Conservation (phyloP, 2,797 vertebrate genomes). For the Helostoma temminkii region DNA sequence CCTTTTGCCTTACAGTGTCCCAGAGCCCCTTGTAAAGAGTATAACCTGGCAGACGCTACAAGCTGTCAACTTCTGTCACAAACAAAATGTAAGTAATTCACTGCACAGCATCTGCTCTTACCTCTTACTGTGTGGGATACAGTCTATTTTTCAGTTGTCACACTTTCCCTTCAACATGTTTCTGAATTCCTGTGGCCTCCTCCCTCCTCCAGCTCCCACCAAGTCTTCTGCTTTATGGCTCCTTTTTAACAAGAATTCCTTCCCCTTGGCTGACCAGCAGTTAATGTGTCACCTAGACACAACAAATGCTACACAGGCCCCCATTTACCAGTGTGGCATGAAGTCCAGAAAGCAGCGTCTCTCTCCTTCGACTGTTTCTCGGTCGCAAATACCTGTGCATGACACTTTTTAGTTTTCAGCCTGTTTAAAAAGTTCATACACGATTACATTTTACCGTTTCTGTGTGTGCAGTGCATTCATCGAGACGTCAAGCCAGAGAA, state of each 20-base stretch:
- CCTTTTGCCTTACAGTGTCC: slow-evolving; percentile 81
- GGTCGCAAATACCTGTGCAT: background rate
- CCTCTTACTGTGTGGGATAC: rapidly evolving
- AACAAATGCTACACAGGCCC: slow-evolving; percentile 51
- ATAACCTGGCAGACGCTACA: slow-evolving; percentile 96
- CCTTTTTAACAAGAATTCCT: slow-evolving; percentile 75
- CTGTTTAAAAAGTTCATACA: background rate
- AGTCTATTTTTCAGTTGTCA: background rate
- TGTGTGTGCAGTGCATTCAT: slow-evolving; percentile 91
- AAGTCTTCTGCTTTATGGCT: slow-evolving; percentile 55
- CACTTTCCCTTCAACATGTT: slow-evolving; percentile 37
- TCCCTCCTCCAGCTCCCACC: slow-evolving; percentile 45
- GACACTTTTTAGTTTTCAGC: background rate
- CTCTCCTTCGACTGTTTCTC: slow-evolving; percentile 1
- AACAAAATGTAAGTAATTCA: slow-evolving; percentile 84
- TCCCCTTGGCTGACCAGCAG: slow-evolving; percentile 61
- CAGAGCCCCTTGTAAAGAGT: slow-evolving; percentile 90
- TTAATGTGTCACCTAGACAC: slow-evolving; percentile 73
- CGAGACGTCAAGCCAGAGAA: slow-evolving; percentile 97
- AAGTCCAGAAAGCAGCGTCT: slow-evolving; percentile 7
- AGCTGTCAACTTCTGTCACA: slow-evolving; percentile 95
- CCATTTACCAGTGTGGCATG: slow-evolving; percentile 23
- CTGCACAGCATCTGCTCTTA: background rate
- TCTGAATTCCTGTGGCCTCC: slow-evolving; percentile 39
- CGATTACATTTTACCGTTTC: background rate